Evolutionary conservation across 2,113 vertebrate genomes (phyloP).

Genomic region (Sinocyclocheilus rhinocerous): DNA sequence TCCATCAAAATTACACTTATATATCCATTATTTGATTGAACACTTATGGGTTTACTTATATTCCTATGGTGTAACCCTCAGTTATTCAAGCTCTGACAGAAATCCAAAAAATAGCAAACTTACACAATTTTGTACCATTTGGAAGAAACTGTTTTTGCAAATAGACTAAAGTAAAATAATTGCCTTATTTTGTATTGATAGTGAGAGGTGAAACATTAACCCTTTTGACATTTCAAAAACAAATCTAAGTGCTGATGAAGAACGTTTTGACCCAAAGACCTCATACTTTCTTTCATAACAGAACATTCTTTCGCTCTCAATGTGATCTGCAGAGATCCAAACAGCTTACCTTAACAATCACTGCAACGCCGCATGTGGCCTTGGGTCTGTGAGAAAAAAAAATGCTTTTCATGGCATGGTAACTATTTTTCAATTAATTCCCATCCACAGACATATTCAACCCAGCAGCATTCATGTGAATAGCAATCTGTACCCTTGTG

Average conservation of each 20-base stretch:
- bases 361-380: constrained; percentile 61
- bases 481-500: constrained; percentile 72
- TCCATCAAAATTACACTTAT: no score
- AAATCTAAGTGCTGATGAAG: not conserved
- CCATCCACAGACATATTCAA: constrained; percentile 73
- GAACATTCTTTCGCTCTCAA: constrained; percentile 42
- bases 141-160: not conserved
- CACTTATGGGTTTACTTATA: no score
- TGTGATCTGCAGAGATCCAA: constrained; percentile 50
- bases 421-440: constrained; percentile 71
- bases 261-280: not conserved
- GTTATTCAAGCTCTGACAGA: no score
- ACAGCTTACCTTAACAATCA: constrained; percentile 53
- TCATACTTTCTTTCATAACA: not conserved
- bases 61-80: no score
- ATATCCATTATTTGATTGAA: no score
- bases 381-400: constrained; percentile 64
- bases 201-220: not conserved
- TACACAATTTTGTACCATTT: not conserved
- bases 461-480: constrained; percentile 65
- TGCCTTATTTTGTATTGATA: not conserved
- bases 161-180: not conserved
- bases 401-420: constrained; percentile 62
- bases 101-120: no score
- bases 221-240: not conserved